A percentile compares a stretch with the other conserved stretches of the same genome.
Evolutionary conservation across 2,888 invertebrate genomes (phyloP).

Genomic region (Kryphioiulus occultus): DNA sequence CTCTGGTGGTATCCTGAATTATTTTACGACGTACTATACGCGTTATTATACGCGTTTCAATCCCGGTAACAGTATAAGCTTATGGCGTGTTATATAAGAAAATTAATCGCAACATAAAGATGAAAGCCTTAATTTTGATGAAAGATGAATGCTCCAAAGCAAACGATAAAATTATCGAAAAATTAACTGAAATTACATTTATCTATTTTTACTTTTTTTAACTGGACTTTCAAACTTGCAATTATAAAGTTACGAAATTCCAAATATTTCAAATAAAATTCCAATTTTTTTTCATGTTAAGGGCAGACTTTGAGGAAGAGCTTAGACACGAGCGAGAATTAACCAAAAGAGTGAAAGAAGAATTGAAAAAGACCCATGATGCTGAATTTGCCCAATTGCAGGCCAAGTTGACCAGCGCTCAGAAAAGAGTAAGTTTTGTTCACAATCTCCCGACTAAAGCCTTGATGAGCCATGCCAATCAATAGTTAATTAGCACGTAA

Average conservation of each 20-base stretch:
- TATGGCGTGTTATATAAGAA: no score
- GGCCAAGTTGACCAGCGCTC: conserved; percentile 39
- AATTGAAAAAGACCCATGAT: conserved; percentile 51
- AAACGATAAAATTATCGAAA: no score
- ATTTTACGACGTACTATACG: no score
- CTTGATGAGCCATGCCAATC: not conserved
- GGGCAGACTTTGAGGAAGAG: conserved; percentile 52
- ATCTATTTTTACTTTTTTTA: no score
- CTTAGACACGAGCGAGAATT: conserved; percentile 51
- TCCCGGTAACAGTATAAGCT: no score
- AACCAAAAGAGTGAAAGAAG: conserved; percentile 51
- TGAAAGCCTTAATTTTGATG: not conserved
- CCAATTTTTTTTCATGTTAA: not conserved
- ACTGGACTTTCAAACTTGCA: no score
- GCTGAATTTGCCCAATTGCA: conserved; percentile 51
- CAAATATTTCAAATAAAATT: not conserved
- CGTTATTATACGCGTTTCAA: no score
- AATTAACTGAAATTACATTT: no score
- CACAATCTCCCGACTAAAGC: not conserved
- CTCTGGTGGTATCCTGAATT: no score
- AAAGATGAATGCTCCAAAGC: no score
- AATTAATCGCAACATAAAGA: not conserved
- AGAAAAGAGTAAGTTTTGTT: conserved; percentile 17
- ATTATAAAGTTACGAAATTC: no score
- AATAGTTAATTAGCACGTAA: not conserved